These are phyloP conservation scores for Crenichthys baileyi DNA, from an alignment of 2,797 vertebrate species.

Conservation along the genomic window DNA sequence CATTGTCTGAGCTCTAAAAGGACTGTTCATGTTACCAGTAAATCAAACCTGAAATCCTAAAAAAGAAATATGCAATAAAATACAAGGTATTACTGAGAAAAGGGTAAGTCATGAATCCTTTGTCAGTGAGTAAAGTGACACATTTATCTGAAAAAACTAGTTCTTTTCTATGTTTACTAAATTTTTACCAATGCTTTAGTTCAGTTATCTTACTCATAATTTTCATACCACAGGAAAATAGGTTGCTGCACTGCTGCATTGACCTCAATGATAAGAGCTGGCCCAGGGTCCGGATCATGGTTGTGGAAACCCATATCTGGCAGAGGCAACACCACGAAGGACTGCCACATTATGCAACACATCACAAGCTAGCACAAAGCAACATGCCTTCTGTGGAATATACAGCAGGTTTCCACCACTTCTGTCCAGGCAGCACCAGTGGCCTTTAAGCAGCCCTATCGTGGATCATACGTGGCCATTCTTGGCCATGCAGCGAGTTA, in stretches of 20 bases:
- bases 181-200: background rate
- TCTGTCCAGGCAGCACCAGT: too few species aligned
- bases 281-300: too few species aligned
- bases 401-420: too few species aligned
- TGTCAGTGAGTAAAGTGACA: background rate
- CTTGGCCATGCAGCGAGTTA: too few species aligned
- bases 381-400: too few species aligned
- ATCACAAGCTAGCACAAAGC: too few species aligned
- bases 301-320: too few species aligned
- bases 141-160: background rate
- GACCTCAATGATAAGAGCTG: too few species aligned
- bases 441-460: too few species aligned
- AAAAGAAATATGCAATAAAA: background rate
- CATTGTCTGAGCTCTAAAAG: conserved; percentile 25
- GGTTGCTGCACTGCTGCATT: background rate
- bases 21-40: background rate
- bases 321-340: too few species aligned
- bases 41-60: conserved; percentile 6
- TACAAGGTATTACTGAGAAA: background rate
- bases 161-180: background rate
- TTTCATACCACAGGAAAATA: background rate
- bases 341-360: too few species aligned
- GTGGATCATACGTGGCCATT: too few species aligned
- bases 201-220: background rate
- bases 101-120: background rate